Base-by-base conservation (phyloP, 2,888 invertebrate genomes). In the Cremastinae sp. region DNA sequence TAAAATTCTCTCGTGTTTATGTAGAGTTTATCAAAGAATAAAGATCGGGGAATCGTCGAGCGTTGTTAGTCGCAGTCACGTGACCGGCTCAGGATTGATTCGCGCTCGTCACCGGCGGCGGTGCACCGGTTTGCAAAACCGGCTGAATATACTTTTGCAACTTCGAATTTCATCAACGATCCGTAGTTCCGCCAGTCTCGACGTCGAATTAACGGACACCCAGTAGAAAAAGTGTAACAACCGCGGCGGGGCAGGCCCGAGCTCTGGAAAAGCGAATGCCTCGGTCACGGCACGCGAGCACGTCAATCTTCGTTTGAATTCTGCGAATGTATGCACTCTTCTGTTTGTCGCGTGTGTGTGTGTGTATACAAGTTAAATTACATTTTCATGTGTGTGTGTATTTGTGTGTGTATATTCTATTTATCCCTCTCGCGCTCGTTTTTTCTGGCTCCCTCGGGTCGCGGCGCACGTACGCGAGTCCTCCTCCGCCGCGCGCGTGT, bases 251-350 rank as follows among this genome's bases (percentile, higher is more conserved):
- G 7, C 28, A 36, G 20, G 56, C 22, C 18, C 1, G 45, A 64
- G 9, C 38, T 56, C 56, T 58, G 69, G 64, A 54, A 75, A 65
- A 70, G 70, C 70, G 45, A 75, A 75, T 49, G 70, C 70, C 59
- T 74, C 59, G 69, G 69, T 59, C 64, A 74, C 43, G 64, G 74
- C 74, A 65, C 65, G 70, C 70, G 70, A 75, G 54, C 70, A 66
- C 74, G 74, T 74, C 74, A 69, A 74, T 74, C 74, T 74, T 74
- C 64, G 69, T 74, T 61, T 58, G 51, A 69, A 56, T 58, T n/a
- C 54, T 58, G 69, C 64, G 41, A 54, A 56, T 62, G 68, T 61
- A 45, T 66, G 51, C 43, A 16, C n/a, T 16, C 45, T 20, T 41
- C n/a, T 58, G 41, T 45, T 22, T 22, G 41, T 16, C 5, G 16